Conservation (phyloP, 2,113 vertebrate species). For the Sarotherodon lohbergeri region DNA sequence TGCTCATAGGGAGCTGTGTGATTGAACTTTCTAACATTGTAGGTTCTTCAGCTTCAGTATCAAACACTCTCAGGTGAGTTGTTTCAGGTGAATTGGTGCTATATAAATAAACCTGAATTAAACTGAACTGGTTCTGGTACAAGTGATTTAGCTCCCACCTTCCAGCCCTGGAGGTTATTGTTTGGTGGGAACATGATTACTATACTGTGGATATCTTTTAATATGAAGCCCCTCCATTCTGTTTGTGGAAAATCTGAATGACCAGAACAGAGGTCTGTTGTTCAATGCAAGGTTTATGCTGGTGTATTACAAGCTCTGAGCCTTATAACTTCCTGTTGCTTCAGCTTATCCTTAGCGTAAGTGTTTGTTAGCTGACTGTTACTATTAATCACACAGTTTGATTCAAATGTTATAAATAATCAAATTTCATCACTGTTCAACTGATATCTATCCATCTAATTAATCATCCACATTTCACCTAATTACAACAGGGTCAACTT, state of each 20-base stretch:
- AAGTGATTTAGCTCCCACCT: not conserved
- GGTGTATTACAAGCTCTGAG: not conserved
- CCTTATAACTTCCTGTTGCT: not conserved
- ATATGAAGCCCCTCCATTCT: not conserved
- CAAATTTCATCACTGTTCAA: not conserved
- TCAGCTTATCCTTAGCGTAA: not conserved
- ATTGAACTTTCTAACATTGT: rapidly evolving
- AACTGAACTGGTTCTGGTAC: not conserved
- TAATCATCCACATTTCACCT: not conserved
- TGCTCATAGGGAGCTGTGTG: not conserved
- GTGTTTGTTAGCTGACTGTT: not conserved
- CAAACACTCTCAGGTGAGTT: not conserved
- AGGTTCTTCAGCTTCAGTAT: not conserved
- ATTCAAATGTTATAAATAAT: not conserved
- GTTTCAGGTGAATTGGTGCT: not conserved
- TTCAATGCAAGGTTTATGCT: not conserved
- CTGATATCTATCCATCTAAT: not conserved
- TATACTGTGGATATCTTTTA: not conserved
- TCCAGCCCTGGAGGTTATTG: not conserved
- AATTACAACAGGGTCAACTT: not conserved
- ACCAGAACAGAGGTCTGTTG: not conserved
- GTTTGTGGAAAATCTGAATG: not conserved
- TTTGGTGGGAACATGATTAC: not conserved
- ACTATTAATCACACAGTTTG: not conserved
- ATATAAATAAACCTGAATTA: not conserved